Conservation (phyloP, 2,797 vertebrate genomes). For the Cuniculus paca region DNA sequence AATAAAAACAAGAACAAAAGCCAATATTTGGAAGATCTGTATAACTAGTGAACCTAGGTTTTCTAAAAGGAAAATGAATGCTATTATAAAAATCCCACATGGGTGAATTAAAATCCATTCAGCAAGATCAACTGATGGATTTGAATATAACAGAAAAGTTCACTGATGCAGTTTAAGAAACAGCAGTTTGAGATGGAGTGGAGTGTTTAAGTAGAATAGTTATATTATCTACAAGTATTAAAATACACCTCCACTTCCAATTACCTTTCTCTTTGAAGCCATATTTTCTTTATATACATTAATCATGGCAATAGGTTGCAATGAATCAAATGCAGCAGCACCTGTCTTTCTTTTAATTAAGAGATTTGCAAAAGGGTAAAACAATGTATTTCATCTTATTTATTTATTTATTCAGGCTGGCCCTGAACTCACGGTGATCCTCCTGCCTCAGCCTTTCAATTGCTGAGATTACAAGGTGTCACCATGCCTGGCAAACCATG, state of each 20-base stretch:
- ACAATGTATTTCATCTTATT: no score
- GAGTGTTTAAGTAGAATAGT: background rate
- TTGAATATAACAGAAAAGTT: background rate
- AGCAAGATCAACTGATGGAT: background rate
- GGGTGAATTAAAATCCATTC: background rate
- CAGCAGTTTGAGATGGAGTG: background rate
- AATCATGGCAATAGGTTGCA: background rate
- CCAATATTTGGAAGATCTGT: background rate
- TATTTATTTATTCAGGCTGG: background rate
- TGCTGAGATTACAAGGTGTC: background rate
- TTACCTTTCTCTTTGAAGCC: background rate
- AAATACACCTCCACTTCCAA: background rate
- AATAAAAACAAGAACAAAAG: no score
- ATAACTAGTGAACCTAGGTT: background rate
- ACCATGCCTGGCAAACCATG: background rate
- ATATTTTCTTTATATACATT: background rate
- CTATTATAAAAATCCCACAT: background rate
- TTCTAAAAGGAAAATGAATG: background rate
- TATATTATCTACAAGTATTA: background rate
- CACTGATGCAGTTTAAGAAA: background rate
- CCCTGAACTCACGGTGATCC: background rate
- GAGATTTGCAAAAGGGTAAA: background rate
- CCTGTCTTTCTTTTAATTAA: background rate
- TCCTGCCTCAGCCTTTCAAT: background rate
- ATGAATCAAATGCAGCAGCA: background rate